A percentile compares a stretch with the other conserved stretches of the same genome.
phyloP scores from a whole-genome alignment of 2,797 vertebrate genomes.

The Anisognathus igniventris region DNA sequence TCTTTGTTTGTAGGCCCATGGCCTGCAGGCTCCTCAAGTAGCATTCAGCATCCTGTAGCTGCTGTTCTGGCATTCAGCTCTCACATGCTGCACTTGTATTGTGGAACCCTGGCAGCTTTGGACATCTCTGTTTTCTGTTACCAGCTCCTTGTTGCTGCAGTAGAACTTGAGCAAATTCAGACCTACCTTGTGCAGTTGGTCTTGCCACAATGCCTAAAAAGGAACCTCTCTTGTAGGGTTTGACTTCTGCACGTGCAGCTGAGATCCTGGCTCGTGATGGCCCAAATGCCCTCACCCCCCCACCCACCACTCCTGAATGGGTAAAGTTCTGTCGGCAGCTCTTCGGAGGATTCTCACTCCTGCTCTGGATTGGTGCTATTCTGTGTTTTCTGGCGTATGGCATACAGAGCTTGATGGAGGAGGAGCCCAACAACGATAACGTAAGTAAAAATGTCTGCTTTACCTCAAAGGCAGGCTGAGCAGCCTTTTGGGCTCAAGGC shows the following conservation, averaged over 20 bases:
- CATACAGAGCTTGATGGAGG: constrained; percentile 83
- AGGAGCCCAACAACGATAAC: constrained; percentile 86
- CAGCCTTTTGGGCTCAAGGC: background rate
- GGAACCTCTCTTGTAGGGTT: constrained; percentile 76
- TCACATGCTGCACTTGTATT: background rate
- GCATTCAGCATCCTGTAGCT: background rate
- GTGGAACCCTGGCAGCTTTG: background rate
- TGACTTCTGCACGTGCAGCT: constrained; percentile 82
- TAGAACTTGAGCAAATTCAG: background rate
- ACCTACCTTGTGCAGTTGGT: background rate
- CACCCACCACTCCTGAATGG: constrained; percentile 96
- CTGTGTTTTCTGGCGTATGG: constrained; percentile 91
- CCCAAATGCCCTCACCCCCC: constrained; percentile 91
- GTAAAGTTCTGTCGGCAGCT: constrained; percentile 95
- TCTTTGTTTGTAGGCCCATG: background rate
- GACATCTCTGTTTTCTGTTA: background rate
- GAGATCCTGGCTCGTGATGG: constrained; percentile 92
- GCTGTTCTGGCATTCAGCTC: background rate
- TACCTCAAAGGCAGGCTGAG: background rate
- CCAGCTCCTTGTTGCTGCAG: background rate
- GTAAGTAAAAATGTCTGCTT: constrained; percentile 72
- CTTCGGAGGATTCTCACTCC: constrained; percentile 93
- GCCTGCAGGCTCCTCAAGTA: background rate
- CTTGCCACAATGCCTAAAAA: background rate
- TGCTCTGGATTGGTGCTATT: constrained; percentile 94